phyloP scores from a whole-genome alignment of 2,113 vertebrate species.

The Petrocephalus zakoni region DNA sequence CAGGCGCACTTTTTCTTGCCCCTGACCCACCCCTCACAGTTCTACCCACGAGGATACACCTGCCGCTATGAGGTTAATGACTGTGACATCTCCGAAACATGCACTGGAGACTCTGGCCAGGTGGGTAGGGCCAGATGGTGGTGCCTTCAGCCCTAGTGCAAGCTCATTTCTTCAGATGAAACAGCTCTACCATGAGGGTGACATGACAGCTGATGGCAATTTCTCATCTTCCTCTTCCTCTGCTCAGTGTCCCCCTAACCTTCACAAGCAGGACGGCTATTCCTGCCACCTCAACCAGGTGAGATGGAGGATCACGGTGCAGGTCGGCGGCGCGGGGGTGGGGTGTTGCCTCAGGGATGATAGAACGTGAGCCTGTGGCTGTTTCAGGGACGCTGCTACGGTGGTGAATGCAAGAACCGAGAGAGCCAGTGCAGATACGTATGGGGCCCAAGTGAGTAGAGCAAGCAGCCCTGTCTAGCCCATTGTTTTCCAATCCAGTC shows the following conservation, averaged over 20 bases:
- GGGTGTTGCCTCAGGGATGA: neutral
- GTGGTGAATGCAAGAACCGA: constrained; percentile 91
- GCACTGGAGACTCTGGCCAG: constrained; percentile 94
- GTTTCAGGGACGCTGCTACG: constrained; percentile 89
- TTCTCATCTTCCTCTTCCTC: constrained; percentile 22
- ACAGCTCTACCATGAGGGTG: neutral
- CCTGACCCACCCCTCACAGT: constrained; percentile 53
- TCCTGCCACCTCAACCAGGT: constrained; percentile 89
- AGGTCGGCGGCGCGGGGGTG: neutral
- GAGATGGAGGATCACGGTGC: constrained; percentile 21
- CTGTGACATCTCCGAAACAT: constrained; percentile 90
- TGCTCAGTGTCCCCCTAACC: constrained; percentile 89
- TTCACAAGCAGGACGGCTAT: constrained; percentile 96
- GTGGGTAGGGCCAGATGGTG: constrained; percentile 47
- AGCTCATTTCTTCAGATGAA: neutral
- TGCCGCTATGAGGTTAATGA: constrained; percentile 90
- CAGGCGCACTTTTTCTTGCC: neutral
- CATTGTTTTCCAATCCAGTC: neutral
- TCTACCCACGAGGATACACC: constrained; percentile 83
- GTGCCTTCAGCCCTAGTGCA: neutral
- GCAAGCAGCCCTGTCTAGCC: neutral
- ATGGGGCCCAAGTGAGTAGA: constrained; percentile 89
- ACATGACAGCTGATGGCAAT: neutral
- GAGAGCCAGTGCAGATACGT: constrained; percentile 96
- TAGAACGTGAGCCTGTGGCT: constrained; percentile 19